These are phyloP conservation scores for Gracilinanus agilis DNA, from an alignment of 2,113 vertebrate species.

Conservation along the genomic window DNA sequence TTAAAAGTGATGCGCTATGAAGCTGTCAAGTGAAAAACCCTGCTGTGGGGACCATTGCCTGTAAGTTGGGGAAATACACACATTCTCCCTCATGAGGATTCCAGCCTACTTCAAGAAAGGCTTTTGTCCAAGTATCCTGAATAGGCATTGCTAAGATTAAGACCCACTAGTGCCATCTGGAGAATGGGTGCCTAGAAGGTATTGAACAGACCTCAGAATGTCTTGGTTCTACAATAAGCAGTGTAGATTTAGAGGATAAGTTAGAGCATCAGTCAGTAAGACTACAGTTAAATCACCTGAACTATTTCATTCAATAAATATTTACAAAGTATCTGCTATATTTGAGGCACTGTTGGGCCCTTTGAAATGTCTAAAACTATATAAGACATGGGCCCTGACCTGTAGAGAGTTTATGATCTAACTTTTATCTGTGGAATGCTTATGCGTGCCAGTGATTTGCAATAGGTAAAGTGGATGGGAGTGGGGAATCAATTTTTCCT, in stretches of 20 bases:
- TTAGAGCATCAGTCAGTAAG: not conserved
- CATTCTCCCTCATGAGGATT: not conserved
- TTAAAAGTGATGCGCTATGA: constrained; percentile 57
- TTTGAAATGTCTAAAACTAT: not conserved
- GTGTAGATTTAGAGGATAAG: not conserved
- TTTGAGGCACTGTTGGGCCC: not conserved
- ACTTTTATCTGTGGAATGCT: not conserved
- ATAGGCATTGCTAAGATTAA: not conserved
- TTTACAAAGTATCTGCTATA: not conserved
- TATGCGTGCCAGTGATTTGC: not conserved
- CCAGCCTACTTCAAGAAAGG: not conserved
- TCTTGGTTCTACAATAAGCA: not conserved
- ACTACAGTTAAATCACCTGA: not conserved
- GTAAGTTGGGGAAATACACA: not conserved
- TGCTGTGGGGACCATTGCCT: constrained; percentile 32
- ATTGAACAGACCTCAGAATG: not conserved
- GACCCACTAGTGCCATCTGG: not conserved
- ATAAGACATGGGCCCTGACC: not conserved
- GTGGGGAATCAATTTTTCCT: not conserved
- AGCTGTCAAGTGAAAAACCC: constrained; percentile 50
- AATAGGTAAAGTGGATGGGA: not conserved
- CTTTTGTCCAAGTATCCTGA: not conserved
- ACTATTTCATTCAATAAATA: not conserved
- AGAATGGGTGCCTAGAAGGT: not conserved
- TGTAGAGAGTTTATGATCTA: not conserved